Conservation (phyloP, 2,888 invertebrate species). For the Tridacna gigas region DNA sequence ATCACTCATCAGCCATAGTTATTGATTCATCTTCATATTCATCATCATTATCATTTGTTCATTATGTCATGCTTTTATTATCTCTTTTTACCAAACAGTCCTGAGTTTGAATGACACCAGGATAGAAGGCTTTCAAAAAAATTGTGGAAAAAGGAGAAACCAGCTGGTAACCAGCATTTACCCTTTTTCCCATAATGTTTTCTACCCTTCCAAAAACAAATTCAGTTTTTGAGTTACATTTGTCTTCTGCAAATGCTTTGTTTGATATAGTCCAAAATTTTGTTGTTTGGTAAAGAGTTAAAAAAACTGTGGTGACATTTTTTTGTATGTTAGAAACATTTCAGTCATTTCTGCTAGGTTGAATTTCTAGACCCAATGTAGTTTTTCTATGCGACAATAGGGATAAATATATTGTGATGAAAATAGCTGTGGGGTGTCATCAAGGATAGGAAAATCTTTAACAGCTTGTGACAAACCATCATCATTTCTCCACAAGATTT, state of each 20-base stretch:
- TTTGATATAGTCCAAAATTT: not conserved
- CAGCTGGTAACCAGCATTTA: not conserved
- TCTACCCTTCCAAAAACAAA: not conserved
- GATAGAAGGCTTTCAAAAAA: not conserved
- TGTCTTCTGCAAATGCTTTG: not conserved
- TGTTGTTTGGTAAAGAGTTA: not conserved
- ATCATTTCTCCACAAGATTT: too few species aligned
- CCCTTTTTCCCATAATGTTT: not conserved
- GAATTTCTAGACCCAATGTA: too few species aligned
- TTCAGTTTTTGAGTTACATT: not conserved
- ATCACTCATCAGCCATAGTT: too few species aligned
- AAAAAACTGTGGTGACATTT: not conserved
- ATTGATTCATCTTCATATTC: not conserved
- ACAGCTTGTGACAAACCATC: too few species aligned
- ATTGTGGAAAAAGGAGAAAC: constrained; percentile 9
- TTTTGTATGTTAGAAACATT: too few species aligned
- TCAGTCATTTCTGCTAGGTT: too few species aligned
- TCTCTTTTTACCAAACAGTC: not conserved
- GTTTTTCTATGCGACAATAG: too few species aligned
- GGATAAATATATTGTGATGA: too few species aligned
- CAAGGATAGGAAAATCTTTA: too few species aligned
- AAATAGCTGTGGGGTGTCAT: too few species aligned
- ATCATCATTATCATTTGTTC: constrained; percentile 5
- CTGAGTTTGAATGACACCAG: too few species aligned
- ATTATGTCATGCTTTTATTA: not conserved